Evolutionary conservation across 2,888 invertebrate genomes (phyloP), one percentile per base, ranked within the genome.

Genomic region (Nysson spinosus): DNA sequence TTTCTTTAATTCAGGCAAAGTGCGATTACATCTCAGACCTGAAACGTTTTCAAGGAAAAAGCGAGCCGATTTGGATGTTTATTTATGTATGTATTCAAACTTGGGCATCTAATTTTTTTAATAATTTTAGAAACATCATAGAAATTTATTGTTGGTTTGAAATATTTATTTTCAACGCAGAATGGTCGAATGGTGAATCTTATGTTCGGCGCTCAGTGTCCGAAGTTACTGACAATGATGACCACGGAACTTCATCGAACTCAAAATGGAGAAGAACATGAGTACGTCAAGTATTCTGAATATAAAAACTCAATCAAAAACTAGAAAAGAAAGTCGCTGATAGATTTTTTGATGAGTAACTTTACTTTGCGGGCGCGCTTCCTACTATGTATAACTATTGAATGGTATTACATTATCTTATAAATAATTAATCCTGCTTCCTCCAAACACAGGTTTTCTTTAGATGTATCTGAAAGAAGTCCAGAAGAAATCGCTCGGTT

Each of bases 51-150:
- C 89, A 94, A 49, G 94, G 94, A 58, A 93, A 93, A 82, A 96
- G 97, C 85, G 95, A 97, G 84, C 97, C 97, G 0, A 95, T 95
- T 0, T 97, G 96, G 95, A 91, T 97, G 88, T 96, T 97, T 78
- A 92, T 94, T 61, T 82, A 82, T 32, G 87, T 85, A 75, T 82
- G 70, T 64, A 54, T 30, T 0, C 1, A 14, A 11, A 32, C 30
- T 6, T 11, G 11, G 12, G 4, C 3, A 46, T 35, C 19, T 5
- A 20, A 4, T 26, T 24, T 24, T 39, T 12, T 7, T 12, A 9
- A 34, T 24, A 9, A 32, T 12, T 26, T 1, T 14, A 7, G 1
- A 5, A 40, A 14, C 16, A 19, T 1, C 5, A 17, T 6, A 17
- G 20, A 20, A 9, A 7, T 19, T 40, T 40, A 11, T 20, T 20